A percentile compares a stretch with the other conserved stretches of the same genome.
These are phyloP conservation scores for Clanis bilineata DNA, from an alignment of 2,888 invertebrate species.

Conservation along the genomic window DNA sequence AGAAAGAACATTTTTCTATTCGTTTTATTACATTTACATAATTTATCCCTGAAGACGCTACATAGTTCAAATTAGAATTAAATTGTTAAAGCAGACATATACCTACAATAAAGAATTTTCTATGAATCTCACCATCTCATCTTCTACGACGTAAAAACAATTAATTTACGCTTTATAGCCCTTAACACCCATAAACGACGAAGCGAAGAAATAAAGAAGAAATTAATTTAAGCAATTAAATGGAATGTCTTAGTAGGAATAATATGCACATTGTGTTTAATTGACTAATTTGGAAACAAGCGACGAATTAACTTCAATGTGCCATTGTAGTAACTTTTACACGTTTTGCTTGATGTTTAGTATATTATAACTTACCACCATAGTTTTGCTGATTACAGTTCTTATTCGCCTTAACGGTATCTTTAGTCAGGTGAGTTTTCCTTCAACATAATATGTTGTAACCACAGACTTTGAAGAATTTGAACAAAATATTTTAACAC, in stretches of 20 bases:
- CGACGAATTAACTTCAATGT: slow-evolving; percentile 28
- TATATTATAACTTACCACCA: slow-evolving; percentile 28
- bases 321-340: slow-evolving; percentile 31
- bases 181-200: background rate
- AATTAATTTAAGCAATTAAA: slow-evolving; percentile 6
- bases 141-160: background rate
- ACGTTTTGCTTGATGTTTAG: slow-evolving; percentile 28
- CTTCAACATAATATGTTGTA: slow-evolving; percentile 14
- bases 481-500: background rate
- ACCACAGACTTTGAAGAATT: background rate
- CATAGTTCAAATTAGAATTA: background rate
- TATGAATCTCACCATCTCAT: background rate
- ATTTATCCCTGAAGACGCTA: too few relatives aligned
- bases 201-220: background rate
- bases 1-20: too few relatives aligned
- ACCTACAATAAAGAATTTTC: background rate
- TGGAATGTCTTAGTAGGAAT: slow-evolving; percentile 4
- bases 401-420: slow-evolving; percentile 36
- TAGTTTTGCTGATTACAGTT: slow-evolving; percentile 37
- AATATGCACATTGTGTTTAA: slow-evolving; percentile 9
- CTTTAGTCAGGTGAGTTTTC: slow-evolving; percentile 24
- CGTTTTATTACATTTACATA: too few relatives aligned
- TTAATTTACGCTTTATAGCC: background rate
- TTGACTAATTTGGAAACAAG: slow-evolving; percentile 27
- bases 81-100: background rate